Percentiles rank a stretch among this genome's conserved stretches.
phyloP scores from a whole-genome alignment of 2,113 vertebrate genomes.

The Labeo catla region DNA sequence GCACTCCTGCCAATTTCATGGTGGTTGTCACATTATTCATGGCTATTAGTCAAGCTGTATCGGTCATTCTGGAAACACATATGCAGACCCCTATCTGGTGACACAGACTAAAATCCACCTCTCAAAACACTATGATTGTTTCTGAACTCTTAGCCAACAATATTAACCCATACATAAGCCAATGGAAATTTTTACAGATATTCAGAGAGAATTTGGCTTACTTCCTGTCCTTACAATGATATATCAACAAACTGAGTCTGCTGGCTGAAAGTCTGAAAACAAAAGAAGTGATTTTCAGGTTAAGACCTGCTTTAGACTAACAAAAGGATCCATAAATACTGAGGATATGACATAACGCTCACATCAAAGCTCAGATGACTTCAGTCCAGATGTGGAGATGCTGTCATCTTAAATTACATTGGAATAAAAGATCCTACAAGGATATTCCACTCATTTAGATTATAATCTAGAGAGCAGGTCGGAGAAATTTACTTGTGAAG shows the following conservation, averaged over 20 bases:
- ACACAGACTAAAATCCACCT: slow-evolving; percentile 8
- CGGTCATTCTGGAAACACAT: background rate
- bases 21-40: slow-evolving; percentile 13
- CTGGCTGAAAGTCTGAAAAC: slow-evolving; percentile 21
- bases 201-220: slow-evolving; percentile 6
- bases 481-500: background rate
- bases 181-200: background rate
- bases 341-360: slow-evolving; percentile 20
- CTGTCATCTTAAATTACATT: slow-evolving; percentile 22
- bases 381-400: slow-evolving; percentile 40
- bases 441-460: slow-evolving; percentile 23
- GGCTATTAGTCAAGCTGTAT: slow-evolving; percentile 3
- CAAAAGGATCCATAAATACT: slow-evolving; percentile 33
- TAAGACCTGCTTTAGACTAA: slow-evolving; percentile 12
- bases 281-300: background rate
- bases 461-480: background rate
- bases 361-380: slow-evolving; percentile 34
- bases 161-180: background rate
- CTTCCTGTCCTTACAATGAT: slow-evolving; percentile 15
- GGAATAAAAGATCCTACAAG: background rate
- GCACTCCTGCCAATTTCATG: slow-evolving; percentile 32
- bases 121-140: slow-evolving; percentile 22
- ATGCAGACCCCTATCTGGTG: slow-evolving; percentile 1
- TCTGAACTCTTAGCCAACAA: background rate
- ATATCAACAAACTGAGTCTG: slow-evolving; percentile 8